Percentiles rank a stretch among this genome's conserved stretches.
Conservation (phyloP, 2,113 vertebrate genomes). For the Morone chrysops region DNA sequence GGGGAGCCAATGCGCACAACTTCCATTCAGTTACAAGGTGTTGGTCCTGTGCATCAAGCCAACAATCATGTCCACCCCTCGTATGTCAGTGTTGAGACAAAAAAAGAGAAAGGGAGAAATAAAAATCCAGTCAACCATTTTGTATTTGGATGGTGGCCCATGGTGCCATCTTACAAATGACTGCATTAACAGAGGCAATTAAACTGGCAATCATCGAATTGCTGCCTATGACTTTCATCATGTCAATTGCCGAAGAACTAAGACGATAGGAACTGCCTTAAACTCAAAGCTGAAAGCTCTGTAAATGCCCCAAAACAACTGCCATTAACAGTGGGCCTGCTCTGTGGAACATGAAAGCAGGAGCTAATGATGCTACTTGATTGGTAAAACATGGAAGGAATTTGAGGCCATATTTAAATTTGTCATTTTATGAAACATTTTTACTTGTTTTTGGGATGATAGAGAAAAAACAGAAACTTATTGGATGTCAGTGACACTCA, state of each 20-base stretch:
- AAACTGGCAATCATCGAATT: neutral
- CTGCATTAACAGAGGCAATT: conserved; percentile 6
- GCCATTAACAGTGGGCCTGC: neutral
- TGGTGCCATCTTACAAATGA: conserved; percentile 2
- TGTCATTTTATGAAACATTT: neutral
- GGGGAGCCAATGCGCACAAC: no score
- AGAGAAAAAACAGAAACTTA: neutral
- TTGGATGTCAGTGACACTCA: neutral
- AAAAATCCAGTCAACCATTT: neutral
- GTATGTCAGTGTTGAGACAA: neutral
- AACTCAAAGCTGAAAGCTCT: neutral
- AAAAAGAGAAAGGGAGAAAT: neutral
- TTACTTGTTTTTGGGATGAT: neutral
- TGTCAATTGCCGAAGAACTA: neutral
- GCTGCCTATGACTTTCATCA: neutral
- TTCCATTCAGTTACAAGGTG: no score
- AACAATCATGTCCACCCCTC: neutral
- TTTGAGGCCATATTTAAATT: neutral
- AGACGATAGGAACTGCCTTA: neutral
- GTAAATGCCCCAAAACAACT: neutral
- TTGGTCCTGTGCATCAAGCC: no score
- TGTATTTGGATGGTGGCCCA: neutral
- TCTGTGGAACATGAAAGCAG: neutral
- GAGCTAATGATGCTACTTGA: neutral
- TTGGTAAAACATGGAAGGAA: neutral